These are phyloP conservation scores for Coilia nasus DNA, from an alignment of 2,797 vertebrate species.

Conservation along the genomic window DNA sequence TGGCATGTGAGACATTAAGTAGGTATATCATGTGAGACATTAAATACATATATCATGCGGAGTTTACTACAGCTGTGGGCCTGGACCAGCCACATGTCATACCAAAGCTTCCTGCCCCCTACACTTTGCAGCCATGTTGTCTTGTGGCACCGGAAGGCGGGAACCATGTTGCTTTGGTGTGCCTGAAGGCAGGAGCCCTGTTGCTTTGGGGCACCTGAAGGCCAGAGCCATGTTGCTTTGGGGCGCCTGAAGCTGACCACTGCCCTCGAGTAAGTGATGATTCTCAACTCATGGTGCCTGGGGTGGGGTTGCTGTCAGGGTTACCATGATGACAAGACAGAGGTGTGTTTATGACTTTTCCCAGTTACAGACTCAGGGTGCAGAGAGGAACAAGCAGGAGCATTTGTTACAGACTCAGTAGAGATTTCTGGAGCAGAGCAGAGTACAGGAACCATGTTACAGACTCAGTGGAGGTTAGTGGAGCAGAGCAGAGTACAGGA, in stretches of 20 bases:
- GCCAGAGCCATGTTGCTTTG: conserved; percentile 65
- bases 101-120: conserved; percentile 68
- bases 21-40: too few species aligned
- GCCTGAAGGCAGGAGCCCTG: conserved; percentile 61
- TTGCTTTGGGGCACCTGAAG: conserved; percentile 70
- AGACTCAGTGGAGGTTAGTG: too few species aligned
- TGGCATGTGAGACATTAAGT: not conserved
- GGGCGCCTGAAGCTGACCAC: conserved; percentile 70
- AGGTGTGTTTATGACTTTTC: not conserved
- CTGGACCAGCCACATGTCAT: conserved; percentile 24
- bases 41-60: too few species aligned
- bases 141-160: too few species aligned
- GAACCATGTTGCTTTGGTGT: conserved; percentile 66
- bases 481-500: too few species aligned
- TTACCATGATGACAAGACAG: conserved; percentile 18
- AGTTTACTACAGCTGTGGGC: too few species aligned
- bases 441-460: too few species aligned
- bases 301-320: not conserved
- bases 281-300: conserved; percentile 67
- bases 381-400: too few species aligned
- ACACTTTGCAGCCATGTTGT: conserved; percentile 45
- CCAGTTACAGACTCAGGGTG: not conserved
- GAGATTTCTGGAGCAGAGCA: too few species aligned
- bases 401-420: too few species aligned
- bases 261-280: conserved; percentile 67